Base-by-base conservation (phyloP, 2,888 invertebrate species). In the Clusia tigrina region DNA sequence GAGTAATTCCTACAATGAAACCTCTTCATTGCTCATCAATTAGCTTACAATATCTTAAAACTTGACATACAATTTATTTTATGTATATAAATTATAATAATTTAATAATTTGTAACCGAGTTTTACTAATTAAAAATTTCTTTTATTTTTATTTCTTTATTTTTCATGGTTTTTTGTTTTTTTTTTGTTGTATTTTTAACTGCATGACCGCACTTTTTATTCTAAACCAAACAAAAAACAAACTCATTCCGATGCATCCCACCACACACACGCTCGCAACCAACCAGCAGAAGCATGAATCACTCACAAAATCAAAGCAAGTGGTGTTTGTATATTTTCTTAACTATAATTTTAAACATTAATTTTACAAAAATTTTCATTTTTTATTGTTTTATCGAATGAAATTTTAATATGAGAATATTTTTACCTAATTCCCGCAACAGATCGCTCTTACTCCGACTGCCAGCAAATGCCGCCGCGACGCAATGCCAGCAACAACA, bases 361-460 rank as follows among this genome's bases (percentile, higher is more conserved):
- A 23, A 54, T 59, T 57, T 46, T 46, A 57, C 58, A 51, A 51
- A 70, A 73, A 74, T 75, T 70, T 63, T 38, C 65, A 62, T 46
- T 65, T 66, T 63, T 62, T 57, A 60, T 60, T 48, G 5, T 48
- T n/a, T 52, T 20, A 52, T 20, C 10, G 52, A 9, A 20, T 32
- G 32, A 48, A 26, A 2, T 51, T 20, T 32, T 56, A 32, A 18
- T 55, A 17, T 38, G n/a, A n/a, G 55, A 54, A 46, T 37, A 25
- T 83, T 38, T 42, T 20, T 65, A 62, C 58, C 54, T 38, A 32
- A 42, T 51, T 55, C 62, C 85, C n/a, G n/a, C n/a, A n/a, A 60
- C 81, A 88, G 88, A 88, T 81, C 86, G 88, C 76, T 87, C 88
- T 57, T 86, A 87, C 74, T 87, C 87, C 71, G 87, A 88, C 76